These are phyloP conservation scores for Artibeus lituratus DNA, from an alignment of 2,797 vertebrate species.

Conservation along the genomic window DNA sequence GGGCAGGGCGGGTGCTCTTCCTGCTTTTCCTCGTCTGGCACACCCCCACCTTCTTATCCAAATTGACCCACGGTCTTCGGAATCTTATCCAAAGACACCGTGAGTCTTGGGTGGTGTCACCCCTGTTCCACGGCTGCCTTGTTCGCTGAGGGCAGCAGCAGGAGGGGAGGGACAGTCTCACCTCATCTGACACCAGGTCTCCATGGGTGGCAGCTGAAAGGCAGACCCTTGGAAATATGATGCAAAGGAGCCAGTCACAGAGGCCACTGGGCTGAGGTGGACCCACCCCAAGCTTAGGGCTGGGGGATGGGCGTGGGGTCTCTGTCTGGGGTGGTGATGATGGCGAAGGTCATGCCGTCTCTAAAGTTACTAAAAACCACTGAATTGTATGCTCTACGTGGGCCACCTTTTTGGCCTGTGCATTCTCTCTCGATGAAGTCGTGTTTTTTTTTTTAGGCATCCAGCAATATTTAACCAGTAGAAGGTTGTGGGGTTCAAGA, in stretches of 20 bases:
- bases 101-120: rapidly evolving
- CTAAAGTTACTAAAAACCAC: neutral
- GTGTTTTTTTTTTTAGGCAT: neutral
- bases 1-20: too few species aligned
- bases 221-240: neutral
- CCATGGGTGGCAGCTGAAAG: rapidly evolving
- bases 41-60: neutral
- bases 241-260: rapidly evolving
- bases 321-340: neutral
- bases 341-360: neutral
- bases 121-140: neutral
- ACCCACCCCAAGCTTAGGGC: neutral
- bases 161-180: neutral
- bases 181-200: rapidly evolving
- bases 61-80: too few species aligned
- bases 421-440: neutral
- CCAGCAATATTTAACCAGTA: neutral
- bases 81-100: too few species aligned
- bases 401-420: neutral
- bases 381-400: neutral
- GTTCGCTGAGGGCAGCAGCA: rapidly evolving
- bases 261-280: rapidly evolving
- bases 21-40: rapidly evolving
- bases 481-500: neutral
- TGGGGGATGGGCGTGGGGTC: rapidly evolving